A percentile compares a stretch with the other conserved stretches of the same genome.
Conservation (phyloP, 2,113 vertebrate genomes). For the human region DNA sequence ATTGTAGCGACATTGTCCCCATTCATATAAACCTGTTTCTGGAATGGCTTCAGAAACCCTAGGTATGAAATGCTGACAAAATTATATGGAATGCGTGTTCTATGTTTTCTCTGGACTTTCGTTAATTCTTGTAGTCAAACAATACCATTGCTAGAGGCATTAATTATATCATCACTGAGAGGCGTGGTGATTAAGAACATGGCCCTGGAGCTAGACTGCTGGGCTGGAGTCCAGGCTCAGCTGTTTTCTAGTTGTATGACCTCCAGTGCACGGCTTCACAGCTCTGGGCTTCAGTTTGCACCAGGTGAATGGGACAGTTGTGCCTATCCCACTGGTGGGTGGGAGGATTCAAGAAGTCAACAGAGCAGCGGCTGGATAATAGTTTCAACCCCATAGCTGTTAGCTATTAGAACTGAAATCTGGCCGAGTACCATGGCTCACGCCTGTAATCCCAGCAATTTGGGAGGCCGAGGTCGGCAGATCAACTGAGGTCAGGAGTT, state of each 20-base stretch:
- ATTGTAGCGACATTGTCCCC: background rate
- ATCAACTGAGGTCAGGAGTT: no score
- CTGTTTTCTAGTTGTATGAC: background rate
- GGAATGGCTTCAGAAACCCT: background rate
- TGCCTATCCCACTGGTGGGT: background rate
- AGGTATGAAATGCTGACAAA: background rate
- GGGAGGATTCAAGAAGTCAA: background rate
- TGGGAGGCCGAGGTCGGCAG: no score
- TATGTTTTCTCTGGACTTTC: background rate
- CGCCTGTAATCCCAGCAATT: no score
- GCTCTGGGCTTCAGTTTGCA: background rate
- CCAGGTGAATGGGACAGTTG: background rate
- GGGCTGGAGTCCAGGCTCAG: background rate
- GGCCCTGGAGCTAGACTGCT: background rate
- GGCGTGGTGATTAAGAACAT: background rate
- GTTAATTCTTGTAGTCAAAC: background rate
- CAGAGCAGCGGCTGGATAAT: background rate
- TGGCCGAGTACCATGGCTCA: no score
- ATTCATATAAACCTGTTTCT: background rate
- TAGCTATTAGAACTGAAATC: background rate
- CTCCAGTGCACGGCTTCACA: background rate
- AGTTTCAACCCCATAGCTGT: background rate
- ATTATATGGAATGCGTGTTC: background rate
- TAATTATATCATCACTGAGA: background rate
- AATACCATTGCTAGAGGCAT: background rate